Conservation (phyloP, 2,888 invertebrate genomes). For the Amphipoea lucens region DNA sequence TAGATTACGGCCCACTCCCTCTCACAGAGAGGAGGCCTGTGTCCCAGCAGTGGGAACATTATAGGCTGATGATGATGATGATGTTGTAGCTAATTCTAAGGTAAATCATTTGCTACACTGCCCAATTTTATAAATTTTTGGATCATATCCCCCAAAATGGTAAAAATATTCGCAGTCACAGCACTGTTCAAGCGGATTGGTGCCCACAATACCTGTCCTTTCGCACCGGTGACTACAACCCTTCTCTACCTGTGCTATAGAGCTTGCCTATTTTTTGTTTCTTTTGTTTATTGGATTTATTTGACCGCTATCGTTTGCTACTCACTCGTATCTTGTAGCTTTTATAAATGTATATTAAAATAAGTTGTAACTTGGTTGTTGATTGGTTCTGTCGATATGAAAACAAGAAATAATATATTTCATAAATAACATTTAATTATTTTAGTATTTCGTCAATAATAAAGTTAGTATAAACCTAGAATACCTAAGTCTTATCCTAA, state of each 20-base stretch:
- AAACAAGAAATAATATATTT: background rate
- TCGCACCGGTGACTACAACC: constrained; percentile 48
- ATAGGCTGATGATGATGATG: too few relatives aligned
- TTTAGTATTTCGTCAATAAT: too few relatives aligned
- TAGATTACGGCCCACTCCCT: too few relatives aligned
- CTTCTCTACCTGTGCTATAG: constrained; percentile 20
- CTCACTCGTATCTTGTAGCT: background rate
- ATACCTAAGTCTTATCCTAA: background rate
- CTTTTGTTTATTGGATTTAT: constrained; percentile 15
- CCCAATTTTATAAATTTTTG: background rate
- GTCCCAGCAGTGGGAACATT: too few relatives aligned
- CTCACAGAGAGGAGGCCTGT: too few relatives aligned
- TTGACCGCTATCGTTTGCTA: background rate
- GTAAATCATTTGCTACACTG: background rate
- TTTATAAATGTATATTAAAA: background rate
- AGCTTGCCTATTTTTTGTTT: constrained; percentile 4
- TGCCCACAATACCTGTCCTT: constrained; percentile 34
- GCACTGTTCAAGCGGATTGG: constrained; percentile 45
- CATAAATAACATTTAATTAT: background rate
- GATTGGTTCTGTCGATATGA: background rate
- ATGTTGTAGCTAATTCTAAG: constrained; percentile 6
- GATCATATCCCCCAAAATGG: background rate
- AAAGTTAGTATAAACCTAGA: background rate
- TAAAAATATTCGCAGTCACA: constrained; percentile 42
- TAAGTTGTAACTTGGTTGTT: background rate